Conservation (phyloP, 2,113 vertebrate species). For the Diadophis punctatus region DNA sequence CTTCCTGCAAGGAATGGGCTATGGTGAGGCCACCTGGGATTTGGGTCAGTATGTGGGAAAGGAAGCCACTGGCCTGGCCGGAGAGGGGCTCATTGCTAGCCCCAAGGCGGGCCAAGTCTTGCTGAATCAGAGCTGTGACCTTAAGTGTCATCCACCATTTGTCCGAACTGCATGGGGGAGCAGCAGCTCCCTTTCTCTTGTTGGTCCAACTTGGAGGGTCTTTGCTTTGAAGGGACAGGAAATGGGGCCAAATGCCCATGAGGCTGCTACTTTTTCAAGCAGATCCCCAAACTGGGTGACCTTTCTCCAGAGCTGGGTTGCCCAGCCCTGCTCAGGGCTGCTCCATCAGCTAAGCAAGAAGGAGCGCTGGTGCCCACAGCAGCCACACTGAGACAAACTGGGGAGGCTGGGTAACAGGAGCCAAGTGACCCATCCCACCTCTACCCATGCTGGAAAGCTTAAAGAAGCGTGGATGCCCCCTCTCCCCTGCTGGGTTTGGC, state of each 20-base stretch:
- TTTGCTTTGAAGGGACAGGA: neutral
- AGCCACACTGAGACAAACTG: neutral
- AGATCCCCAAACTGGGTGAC: neutral
- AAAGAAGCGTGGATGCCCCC: neutral
- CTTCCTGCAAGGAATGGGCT: constrained; percentile 98
- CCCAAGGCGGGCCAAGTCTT: neutral
- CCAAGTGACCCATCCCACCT: neutral
- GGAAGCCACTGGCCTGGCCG: neutral
- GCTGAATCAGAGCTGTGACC: neutral
- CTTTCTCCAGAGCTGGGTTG: neutral
- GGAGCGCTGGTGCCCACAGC: neutral
- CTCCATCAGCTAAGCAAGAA: neutral
- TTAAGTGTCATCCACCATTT: neutral
- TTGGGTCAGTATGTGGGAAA: neutral
- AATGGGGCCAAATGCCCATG: neutral
- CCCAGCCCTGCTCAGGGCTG: neutral
- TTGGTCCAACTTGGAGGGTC: neutral
- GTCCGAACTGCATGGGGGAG: neutral
- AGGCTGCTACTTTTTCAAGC: neutral
- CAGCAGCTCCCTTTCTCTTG: neutral
- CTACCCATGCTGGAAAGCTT: neutral
- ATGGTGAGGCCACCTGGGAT: constrained; percentile 81
- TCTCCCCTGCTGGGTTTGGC: neutral
- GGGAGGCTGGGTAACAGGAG: neutral
- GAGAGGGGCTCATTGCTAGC: neutral